phyloP scores from a whole-genome alignment of 1,140 invertebrate genomes.

The Euglossa dilemma region DNA sequence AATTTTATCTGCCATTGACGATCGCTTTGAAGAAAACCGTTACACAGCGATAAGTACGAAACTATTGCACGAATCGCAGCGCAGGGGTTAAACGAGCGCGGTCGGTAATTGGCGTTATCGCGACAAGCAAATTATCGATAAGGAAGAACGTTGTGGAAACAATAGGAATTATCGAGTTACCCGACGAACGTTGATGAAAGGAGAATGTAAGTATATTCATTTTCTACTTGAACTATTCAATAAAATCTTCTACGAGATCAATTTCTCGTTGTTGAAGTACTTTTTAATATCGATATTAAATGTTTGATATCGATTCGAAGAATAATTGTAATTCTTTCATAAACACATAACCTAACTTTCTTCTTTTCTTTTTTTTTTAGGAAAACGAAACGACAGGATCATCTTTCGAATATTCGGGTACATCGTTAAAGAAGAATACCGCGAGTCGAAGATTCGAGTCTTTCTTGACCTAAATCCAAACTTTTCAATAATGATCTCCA shows the following conservation, averaged over 20 bases:
- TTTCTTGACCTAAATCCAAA: constrained; percentile 38
- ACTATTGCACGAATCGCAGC: background rate
- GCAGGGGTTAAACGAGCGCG: background rate
- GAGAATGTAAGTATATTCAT: too few relatives aligned
- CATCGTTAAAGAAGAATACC: background rate
- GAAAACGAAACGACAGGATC: background rate
- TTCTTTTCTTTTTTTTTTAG: too few relatives aligned
- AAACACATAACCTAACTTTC: background rate
- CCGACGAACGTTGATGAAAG: too few relatives aligned
- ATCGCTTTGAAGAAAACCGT: background rate
- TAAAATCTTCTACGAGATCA: too few relatives aligned
- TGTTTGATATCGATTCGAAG: background rate
- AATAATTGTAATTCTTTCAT: background rate
- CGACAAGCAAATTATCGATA: background rate
- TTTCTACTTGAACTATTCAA: too few relatives aligned
- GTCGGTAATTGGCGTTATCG: background rate
- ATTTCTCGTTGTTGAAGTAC: too few relatives aligned
- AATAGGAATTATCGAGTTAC: background rate
- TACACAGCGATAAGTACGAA: constrained; percentile 19
- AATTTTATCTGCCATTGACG: constrained; percentile 30
- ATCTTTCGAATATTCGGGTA: background rate
- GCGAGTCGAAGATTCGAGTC: background rate
- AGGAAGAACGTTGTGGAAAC: background rate
- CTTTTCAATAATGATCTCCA: constrained; percentile 36
- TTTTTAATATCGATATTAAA: background rate